phyloP scores from a whole-genome alignment of 2,888 invertebrate species.

The Hypomecis punctinalis region DNA sequence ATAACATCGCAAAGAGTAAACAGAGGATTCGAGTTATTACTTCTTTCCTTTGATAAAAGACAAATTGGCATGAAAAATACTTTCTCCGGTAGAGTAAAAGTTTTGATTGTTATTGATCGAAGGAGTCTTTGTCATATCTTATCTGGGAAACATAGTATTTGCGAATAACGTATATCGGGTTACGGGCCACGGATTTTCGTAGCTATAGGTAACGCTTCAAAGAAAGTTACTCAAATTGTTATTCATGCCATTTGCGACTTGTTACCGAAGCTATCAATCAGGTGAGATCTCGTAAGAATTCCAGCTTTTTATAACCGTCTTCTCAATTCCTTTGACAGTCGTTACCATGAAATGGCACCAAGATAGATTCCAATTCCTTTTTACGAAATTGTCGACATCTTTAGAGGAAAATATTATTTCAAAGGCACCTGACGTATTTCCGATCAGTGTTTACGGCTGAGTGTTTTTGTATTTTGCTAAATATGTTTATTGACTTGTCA shows the following conservation, averaged over 20 bases:
- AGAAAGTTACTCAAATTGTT: constrained; percentile 7
- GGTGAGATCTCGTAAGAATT: constrained; percentile 9
- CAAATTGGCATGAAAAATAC: constrained; percentile 9
- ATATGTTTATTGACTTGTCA: neutral
- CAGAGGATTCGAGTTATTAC: constrained; percentile 10
- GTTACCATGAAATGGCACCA: constrained; percentile 27
- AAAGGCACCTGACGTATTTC: constrained; percentile 4
- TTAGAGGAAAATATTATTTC: constrained; percentile 9
- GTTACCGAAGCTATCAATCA: constrained; percentile 21
- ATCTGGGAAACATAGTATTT: neutral
- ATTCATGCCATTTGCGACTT: constrained; percentile 16
- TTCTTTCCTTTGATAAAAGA: constrained; percentile 11
- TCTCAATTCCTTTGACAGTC: constrained; percentile 25
- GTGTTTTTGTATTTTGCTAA: constrained; percentile 5
- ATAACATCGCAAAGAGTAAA: constrained; percentile 6
- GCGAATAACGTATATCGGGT: neutral
- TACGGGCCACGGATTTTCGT: neutral
- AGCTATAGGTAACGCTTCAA: neutral
- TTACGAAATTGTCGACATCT: constrained; percentile 2
- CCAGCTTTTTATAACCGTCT: constrained; percentile 15
- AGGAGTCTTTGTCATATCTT: neutral
- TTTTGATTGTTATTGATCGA: constrained; percentile 13
- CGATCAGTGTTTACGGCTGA: constrained; percentile 9
- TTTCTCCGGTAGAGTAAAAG: constrained; percentile 5
- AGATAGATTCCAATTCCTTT: constrained; percentile 22